Evolutionary conservation across 2,113 vertebrate species (phyloP).

Genomic region (Callipepla squamata): DNA sequence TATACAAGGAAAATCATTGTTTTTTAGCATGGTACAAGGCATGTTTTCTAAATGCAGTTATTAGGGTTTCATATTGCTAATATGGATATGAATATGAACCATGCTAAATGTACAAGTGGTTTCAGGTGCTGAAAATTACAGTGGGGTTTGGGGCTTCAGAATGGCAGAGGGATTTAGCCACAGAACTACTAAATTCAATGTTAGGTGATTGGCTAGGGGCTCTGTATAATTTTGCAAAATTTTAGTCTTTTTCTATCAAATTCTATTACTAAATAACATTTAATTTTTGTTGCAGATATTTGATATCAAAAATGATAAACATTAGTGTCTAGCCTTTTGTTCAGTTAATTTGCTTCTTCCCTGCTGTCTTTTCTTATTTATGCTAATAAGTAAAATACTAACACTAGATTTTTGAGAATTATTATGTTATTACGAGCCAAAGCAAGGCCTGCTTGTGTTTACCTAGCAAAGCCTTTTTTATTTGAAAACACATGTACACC

Average conservation of each 20-base stretch:
- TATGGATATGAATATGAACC: not conserved
- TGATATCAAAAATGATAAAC: not conserved
- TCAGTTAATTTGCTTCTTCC: not conserved
- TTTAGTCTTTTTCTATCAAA: not conserved
- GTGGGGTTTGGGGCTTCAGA: not conserved
- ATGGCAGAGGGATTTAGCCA: not conserved
- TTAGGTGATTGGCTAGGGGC: fast-evolving
- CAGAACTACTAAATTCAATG: not conserved
- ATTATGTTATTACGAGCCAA: conserved; percentile 27
- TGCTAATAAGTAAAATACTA: conserved; percentile 7
- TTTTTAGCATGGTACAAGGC: not conserved
- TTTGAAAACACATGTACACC: not conserved
- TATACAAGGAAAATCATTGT: not conserved
- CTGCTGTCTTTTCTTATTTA: conserved; percentile 20
- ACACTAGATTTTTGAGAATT: conserved; percentile 40
- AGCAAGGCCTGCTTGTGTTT: conserved; percentile 11
- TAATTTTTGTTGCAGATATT: not conserved
- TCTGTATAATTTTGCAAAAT: not conserved
- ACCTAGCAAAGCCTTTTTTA: not conserved
- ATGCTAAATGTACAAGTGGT: not conserved
- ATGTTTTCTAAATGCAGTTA: conserved; percentile 23
- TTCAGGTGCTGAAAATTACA: not conserved
- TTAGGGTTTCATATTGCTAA: not conserved
- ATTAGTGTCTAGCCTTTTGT: not conserved
- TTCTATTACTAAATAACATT: not conserved